Evolutionary conservation across 1,140 invertebrate genomes (phyloP).

Genomic region (Drosophila aff.): DNA sequence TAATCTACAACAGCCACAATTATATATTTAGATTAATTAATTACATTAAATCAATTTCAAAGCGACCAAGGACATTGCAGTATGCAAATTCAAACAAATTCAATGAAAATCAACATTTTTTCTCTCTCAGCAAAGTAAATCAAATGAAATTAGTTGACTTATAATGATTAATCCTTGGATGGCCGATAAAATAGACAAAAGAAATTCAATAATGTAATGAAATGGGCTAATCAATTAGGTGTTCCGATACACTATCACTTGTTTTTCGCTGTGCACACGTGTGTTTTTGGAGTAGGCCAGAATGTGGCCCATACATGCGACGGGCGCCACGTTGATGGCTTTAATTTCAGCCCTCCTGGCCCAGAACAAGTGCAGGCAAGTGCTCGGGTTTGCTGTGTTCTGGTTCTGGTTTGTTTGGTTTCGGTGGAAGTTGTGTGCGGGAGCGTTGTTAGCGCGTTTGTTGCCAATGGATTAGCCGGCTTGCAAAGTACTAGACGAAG

Average conservation of each 20-base stretch:
- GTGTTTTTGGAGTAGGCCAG: slow-evolving; percentile 25
- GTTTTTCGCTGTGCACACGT: slow-evolving; percentile 17
- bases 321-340: slow-evolving; percentile 35
- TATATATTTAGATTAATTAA: slow-evolving; percentile 9
- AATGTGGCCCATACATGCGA: slow-evolving; percentile 58
- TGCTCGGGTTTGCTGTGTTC: slow-evolving; percentile 34
- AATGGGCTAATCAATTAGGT: background rate
- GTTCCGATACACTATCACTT: background rate
- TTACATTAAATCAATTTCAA: slow-evolving; percentile 12
- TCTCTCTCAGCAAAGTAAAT: slow-evolving; percentile 5
- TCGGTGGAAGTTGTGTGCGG: slow-evolving; percentile 14
- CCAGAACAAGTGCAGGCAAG: slow-evolving; percentile 48
- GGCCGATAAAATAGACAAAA: background rate
- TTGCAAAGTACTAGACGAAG: slow-evolving; percentile 18
- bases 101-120: background rate
- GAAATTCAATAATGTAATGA: background rate
- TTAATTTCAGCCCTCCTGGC: slow-evolving; percentile 45
- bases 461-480: slow-evolving; percentile 49
- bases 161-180: background rate
- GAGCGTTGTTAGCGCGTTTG: slow-evolving; percentile 40
- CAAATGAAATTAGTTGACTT: background rate
- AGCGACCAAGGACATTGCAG: background rate
- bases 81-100: background rate
- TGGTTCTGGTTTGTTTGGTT: slow-evolving; percentile 40
- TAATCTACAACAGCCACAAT: slow-evolving; percentile 6